Conservation (phyloP, 2,113 vertebrate genomes). For the Melanocharis versteri region DNA sequence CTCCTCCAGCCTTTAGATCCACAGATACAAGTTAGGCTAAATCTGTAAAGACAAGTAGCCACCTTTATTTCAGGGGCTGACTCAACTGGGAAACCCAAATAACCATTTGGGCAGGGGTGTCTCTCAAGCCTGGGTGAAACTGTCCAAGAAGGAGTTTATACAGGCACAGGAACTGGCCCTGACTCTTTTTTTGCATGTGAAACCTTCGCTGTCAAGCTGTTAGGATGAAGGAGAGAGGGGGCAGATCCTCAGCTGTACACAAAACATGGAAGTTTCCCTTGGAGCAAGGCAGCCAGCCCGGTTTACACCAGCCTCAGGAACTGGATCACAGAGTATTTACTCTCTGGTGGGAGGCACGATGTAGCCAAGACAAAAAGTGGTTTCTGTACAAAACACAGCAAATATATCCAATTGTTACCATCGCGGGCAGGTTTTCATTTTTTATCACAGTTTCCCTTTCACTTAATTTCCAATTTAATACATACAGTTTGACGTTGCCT, state of each 20-base stretch:
- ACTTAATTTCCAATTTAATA: neutral
- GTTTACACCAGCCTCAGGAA: neutral
- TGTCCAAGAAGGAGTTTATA: neutral
- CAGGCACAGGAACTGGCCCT: accelerated
- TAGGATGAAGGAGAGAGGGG: neutral
- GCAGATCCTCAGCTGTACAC: neutral
- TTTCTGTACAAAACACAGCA: neutral
- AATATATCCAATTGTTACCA: neutral
- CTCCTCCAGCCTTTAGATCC: neutral
- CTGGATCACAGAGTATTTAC: neutral
- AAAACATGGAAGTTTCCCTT: neutral
- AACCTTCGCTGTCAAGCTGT: neutral
- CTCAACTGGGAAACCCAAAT: neutral
- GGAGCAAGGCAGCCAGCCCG: neutral
- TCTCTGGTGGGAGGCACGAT: neutral
- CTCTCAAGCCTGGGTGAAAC: neutral
- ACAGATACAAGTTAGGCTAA: accelerated
- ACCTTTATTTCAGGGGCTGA: neutral
- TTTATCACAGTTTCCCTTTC: slow-evolving; percentile 38
- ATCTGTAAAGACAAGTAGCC: neutral
- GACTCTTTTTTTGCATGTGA: neutral
- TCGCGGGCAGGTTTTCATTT: neutral
- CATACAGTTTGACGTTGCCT: slow-evolving; percentile 24
- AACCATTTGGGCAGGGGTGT: neutral
- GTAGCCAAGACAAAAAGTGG: neutral